Evolutionary conservation across 1,140 invertebrate genomes (phyloP), one percentile per base, ranked within the genome.

Genomic region (Microplitis demolitor): DNA sequence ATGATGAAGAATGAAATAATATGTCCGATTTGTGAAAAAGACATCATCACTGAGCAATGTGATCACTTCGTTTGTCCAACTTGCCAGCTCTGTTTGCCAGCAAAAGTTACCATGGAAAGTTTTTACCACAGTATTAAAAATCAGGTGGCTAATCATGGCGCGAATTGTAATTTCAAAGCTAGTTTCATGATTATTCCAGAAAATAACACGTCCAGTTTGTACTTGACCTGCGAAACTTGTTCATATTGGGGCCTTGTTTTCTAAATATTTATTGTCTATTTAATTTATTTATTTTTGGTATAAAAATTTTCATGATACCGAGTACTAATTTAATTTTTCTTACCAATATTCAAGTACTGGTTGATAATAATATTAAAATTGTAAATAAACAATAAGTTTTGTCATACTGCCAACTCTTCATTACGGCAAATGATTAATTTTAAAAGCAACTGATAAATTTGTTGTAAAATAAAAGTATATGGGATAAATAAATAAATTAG

Each of bases 1-100:
- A 72, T 77, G 9, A 14, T 60, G 4, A 16, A 71, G 5, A 66
- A 74, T 35, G 60, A 78, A 63, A 75, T 85, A 1, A 76, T 82
- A 33, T 85, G 85, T 78, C 85, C 83, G 9, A 75, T 82, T n/a
- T 87, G 85, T 56, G 78, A 83, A 64, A 79, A 69, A 77, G 50
- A 63, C 39, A 45, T 71, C 58, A 70, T 87, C 16, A 8, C 31
- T 3, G 74, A 83, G 50, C 64, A 66, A 37, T 24, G n/a, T 8
- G 75, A 76, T 62, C 74, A 45, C 45, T 75, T 83, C 39, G 35
- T n/a, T 16, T 85, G 83, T 63, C 60, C 35, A 14, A 58, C 54
- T 6, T 87, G 84, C 60, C 56, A 77, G 45, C 75, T 84, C 6
- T 60, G 16, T 71, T 78, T 85, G 64, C 80, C 79, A 37, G 50